Conservation (phyloP, 2,113 vertebrate genomes). For the Thalassoma bifasciatum region DNA sequence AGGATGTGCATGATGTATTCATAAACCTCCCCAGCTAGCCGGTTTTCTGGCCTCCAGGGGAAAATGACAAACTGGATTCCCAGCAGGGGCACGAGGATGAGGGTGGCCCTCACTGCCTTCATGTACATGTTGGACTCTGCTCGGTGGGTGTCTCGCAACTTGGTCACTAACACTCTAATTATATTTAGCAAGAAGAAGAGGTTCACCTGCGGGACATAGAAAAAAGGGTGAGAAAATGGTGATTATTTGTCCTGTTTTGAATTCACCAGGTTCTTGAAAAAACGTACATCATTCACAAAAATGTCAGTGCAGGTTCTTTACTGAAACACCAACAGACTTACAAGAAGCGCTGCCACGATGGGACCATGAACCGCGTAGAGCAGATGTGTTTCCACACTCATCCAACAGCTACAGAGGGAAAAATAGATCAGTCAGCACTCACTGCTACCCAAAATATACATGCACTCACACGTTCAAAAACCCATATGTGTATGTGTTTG, state of each 20-base stretch:
- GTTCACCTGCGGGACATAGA: slow-evolving; percentile 87
- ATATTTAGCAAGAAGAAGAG: slow-evolving; percentile 98
- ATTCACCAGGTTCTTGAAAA: not conserved
- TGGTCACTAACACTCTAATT: slow-evolving; percentile 94
- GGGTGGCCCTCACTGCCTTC: slow-evolving; percentile 96
- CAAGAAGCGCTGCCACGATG: slow-evolving; percentile 93
- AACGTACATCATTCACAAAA: not conserved
- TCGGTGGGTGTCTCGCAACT: slow-evolving; percentile 91
- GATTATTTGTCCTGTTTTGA: not conserved
- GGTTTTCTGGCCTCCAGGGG: slow-evolving; percentile 96
- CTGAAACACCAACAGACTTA: slow-evolving; percentile 79
- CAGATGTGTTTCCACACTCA: slow-evolving; percentile 95
- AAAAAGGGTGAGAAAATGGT: not conserved
- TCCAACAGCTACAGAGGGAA: slow-evolving; percentile 91
- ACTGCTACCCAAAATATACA: slow-evolving; percentile 59
- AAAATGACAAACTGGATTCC: slow-evolving; percentile 97
- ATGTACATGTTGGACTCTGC: slow-evolving; percentile 97
- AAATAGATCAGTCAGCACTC: slow-evolving; percentile 57
- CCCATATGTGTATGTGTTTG: not conserved
- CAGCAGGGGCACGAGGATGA: slow-evolving; percentile 95
- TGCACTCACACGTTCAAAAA: slow-evolving; percentile 34
- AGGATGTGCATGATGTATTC: slow-evolving; percentile 98
- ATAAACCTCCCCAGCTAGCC: slow-evolving; percentile 92
- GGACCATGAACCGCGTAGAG: slow-evolving; percentile 97
- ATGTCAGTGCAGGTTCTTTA: not conserved